Evolutionary conservation across 2,888 invertebrate species (phyloP).

Genomic region (Serripes groenlandicus): DNA sequence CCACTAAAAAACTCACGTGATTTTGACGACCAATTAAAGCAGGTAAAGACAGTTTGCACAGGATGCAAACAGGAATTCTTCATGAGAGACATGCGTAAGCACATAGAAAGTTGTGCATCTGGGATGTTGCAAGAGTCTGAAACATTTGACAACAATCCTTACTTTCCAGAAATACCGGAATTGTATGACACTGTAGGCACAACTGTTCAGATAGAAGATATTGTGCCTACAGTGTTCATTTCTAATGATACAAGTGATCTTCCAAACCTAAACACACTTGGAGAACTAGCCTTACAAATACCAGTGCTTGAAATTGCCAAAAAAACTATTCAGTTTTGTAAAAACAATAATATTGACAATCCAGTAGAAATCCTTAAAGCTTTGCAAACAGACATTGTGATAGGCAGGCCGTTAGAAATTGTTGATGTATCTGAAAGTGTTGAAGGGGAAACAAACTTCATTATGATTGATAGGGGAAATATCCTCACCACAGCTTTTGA

Average conservation of each 20-base stretch:
- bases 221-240: neutral
- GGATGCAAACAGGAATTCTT: neutral
- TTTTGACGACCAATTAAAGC: neutral
- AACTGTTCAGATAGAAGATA: neutral
- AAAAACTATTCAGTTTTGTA: slow-evolving; percentile 29
- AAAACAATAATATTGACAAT: slow-evolving; percentile 22
- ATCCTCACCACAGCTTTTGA: slow-evolving; percentile 34
- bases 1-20: neutral
- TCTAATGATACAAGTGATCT: neutral
- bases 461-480: slow-evolving; percentile 42
- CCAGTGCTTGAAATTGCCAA: slow-evolving; percentile 24
- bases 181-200: neutral
- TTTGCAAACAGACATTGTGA: slow-evolving; percentile 42
- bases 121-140: neutral
- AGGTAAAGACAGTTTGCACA: too few species aligned
- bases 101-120: slow-evolving; percentile 16
- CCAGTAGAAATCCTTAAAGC: slow-evolving; percentile 51
- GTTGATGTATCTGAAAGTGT: neutral
- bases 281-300: neutral
- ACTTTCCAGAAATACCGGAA: neutral
- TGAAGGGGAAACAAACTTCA: slow-evolving; percentile 49
- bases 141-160: neutral
- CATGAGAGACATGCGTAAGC: slow-evolving; percentile 26
- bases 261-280: neutral
- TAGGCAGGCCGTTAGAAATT: slow-evolving; percentile 38